Evolutionary conservation across 2,888 invertebrate species (phyloP).

Genomic region (Tenthredo notha): DNA sequence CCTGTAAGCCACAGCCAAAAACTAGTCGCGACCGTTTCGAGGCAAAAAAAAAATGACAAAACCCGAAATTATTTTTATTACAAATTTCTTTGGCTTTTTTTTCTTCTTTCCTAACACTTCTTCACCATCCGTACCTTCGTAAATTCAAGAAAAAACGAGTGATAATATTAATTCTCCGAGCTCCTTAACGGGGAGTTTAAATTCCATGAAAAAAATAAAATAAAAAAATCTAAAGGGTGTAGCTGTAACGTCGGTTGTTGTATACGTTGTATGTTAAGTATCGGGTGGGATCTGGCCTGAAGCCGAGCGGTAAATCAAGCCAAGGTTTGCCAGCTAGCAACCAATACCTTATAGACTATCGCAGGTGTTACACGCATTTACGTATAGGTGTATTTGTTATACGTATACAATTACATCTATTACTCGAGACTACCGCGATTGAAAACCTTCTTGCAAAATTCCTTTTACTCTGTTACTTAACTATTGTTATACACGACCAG

Average conservation of each 20-base stretch:
- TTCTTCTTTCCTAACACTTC: no score
- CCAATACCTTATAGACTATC: constrained; percentile 60
- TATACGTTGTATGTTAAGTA: constrained; percentile 66
- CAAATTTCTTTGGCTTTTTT: not conserved
- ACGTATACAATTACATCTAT: constrained; percentile 51
- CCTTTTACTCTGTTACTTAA: not conserved
- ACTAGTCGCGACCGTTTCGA: not conserved
- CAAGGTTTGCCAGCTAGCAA: constrained; percentile 63
- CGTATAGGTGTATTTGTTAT: constrained; percentile 22
- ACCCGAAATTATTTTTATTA: not conserved
- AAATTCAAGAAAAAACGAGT: not conserved
- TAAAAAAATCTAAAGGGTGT: constrained; percentile 35
- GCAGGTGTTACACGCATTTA: constrained; percentile 45
- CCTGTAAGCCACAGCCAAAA: not conserved
- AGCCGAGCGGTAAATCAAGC: constrained; percentile 68
- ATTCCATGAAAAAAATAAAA: constrained; percentile 42
- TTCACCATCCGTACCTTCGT: not conserved
- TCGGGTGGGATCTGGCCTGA: constrained; percentile 66
- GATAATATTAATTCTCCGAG: constrained; percentile 44
- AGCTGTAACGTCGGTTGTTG: constrained; percentile 41
- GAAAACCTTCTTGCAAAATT: not conserved
- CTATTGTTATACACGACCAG: constrained; percentile 27
- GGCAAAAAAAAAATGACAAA: not conserved
- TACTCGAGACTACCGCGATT: constrained; percentile 3
- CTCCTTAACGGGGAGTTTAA: constrained; percentile 18